Conservation (phyloP, 2,113 vertebrate species). For the Paradoxurus hermaphroditus region DNA sequence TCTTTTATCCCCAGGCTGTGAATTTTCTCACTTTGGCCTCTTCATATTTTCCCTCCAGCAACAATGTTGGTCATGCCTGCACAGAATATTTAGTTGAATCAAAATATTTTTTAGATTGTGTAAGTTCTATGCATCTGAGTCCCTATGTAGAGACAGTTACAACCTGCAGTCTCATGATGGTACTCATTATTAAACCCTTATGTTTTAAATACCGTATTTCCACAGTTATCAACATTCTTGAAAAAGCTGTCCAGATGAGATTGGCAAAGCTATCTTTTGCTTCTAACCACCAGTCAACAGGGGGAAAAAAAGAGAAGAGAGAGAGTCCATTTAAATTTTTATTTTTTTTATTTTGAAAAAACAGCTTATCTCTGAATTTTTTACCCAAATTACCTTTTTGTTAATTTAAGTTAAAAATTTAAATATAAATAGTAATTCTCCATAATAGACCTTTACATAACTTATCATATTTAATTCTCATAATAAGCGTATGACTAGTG, state of each 20-base stretch:
- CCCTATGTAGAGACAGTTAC: neutral
- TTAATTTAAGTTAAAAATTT: neutral
- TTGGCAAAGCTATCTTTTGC: neutral
- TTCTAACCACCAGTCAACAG: neutral
- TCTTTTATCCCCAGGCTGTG: neutral
- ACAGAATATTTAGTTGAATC: neutral
- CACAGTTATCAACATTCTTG: neutral
- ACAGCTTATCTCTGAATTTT: neutral
- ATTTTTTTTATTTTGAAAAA: constrained; percentile 24
- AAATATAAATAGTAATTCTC: neutral
- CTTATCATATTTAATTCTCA: neutral
- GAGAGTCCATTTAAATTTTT: neutral
- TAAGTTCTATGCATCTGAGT: neutral
- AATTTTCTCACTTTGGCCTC: neutral
- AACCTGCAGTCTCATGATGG: neutral
- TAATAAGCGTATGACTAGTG: neutral
- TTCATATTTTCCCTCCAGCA: neutral
- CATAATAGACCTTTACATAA: neutral
- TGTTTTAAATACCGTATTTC: neutral
- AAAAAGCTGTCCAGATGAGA: neutral
- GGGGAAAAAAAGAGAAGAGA: neutral
- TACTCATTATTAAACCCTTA: neutral
- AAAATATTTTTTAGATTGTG: neutral
- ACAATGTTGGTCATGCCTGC: neutral
- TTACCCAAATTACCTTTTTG: neutral